These are phyloP conservation scores for Tanytarsus gracilentus DNA, from an alignment of 2,888 invertebrate species.

Conservation along the genomic window DNA sequence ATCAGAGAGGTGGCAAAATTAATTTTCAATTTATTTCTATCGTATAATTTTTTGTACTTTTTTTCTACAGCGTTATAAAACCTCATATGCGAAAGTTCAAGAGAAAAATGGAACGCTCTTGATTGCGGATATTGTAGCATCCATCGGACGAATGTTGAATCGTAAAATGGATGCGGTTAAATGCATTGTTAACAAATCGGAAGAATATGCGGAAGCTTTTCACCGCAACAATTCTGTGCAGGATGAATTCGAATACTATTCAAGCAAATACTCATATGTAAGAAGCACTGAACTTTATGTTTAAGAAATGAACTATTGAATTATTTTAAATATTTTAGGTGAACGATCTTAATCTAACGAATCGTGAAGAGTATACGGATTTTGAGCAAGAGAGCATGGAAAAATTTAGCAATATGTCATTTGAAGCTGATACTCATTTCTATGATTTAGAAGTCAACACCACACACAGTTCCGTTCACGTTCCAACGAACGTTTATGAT, in stretches of 20 bases:
- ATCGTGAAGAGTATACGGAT: conserved; percentile 8
- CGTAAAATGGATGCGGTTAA: conserved; percentile 84
- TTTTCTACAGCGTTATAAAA: conserved; percentile 60
- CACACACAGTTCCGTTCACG: conserved; percentile 76
- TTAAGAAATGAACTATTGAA: too few species aligned
- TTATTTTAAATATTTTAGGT: conserved; percentile 36
- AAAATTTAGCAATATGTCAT: conserved; percentile 49
- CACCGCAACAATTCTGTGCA: conserved; percentile 44
- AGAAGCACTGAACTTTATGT: conserved; percentile 31
- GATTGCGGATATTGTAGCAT: conserved; percentile 67
- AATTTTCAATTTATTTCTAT: conserved; percentile 4
- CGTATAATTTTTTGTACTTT: not conserved
- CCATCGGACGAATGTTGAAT: conserved; percentile 75
- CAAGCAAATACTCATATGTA: conserved; percentile 66
- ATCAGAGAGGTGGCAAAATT: conserved; percentile 55
- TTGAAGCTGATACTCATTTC: conserved; percentile 72
- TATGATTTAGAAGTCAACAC: conserved; percentile 75
- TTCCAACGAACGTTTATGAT: conserved; percentile 89
- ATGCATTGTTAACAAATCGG: conserved; percentile 70
- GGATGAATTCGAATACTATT: conserved; percentile 56
- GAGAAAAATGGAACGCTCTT: conserved; percentile 70
- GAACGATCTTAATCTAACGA: conserved; percentile 33
- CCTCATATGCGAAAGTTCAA: conserved; percentile 68
- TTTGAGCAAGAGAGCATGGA: conserved; percentile 34
- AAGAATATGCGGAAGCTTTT: conserved; percentile 56